Evolutionary conservation across 2,888 invertebrate genomes (phyloP).

Genomic region (Plemyria rubiginata): DNA sequence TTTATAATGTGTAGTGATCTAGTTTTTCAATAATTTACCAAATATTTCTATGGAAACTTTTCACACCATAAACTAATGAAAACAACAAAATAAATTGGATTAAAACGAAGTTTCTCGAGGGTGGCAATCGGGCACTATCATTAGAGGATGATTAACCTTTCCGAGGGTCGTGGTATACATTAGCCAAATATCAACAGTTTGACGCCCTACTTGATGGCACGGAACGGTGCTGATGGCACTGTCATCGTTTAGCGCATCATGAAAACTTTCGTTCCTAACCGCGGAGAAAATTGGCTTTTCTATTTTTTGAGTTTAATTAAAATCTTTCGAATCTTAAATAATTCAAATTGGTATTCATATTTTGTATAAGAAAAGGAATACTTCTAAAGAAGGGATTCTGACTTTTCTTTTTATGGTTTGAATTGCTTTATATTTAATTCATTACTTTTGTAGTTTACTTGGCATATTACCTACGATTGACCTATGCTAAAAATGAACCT

Average conservation of each 20-base stretch:
- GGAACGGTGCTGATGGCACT: conserved; percentile 54
- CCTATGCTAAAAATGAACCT: too few relatives aligned
- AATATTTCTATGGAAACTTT: neutral
- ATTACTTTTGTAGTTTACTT: too few relatives aligned
- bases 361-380: too few relatives aligned
- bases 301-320: too few relatives aligned
- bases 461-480: too few relatives aligned
- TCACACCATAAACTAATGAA: conserved; percentile 1
- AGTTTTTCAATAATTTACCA: neutral
- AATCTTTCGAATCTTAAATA: too few relatives aligned
- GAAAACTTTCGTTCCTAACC: neutral
- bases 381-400: neutral
- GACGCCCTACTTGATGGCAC: conserved; percentile 42
- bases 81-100: conserved; percentile 28
- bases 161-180: conserved; percentile 63
- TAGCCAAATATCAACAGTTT: conserved; percentile 54
- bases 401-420: neutral
- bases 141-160: conserved; percentile 82
- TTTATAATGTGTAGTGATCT: too few relatives aligned
- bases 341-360: too few relatives aligned
- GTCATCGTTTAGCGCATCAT: conserved; percentile 48
- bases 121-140: conserved; percentile 59
- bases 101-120: conserved; percentile 30
- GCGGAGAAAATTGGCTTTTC: too few relatives aligned
- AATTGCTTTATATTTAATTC: neutral